These are phyloP conservation scores for Tiliqua scincoides DNA, from an alignment of 2,113 vertebrate genomes.

Conservation along the genomic window DNA sequence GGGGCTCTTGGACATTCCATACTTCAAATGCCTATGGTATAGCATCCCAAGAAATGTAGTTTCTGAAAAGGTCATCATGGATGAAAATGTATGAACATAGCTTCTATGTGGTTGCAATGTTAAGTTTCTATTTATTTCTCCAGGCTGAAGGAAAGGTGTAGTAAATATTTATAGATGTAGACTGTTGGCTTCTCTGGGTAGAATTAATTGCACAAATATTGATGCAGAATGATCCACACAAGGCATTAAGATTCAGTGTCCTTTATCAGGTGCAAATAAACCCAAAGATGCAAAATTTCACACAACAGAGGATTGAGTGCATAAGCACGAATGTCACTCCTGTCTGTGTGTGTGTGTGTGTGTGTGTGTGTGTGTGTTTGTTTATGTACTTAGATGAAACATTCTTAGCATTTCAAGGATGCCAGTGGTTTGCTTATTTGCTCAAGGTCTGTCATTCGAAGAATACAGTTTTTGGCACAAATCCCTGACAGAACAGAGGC, in stretches of 20 bases:
- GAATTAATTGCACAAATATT: constrained; percentile 64
- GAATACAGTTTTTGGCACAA: constrained; percentile 36
- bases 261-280: constrained; percentile 35
- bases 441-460: constrained; percentile 33
- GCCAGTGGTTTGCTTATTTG: constrained; percentile 31
- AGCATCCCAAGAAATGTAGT: constrained; percentile 17
- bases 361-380: constrained; percentile 20
- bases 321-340: constrained; percentile 35
- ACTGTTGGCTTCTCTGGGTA: constrained; percentile 45
- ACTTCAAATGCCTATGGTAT: constrained; percentile 30
- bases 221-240: constrained; percentile 49
- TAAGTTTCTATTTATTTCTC: constrained; percentile 50
- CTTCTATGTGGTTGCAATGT: constrained; percentile 5
- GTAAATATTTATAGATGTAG: constrained; percentile 69
- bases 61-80: constrained; percentile 17
- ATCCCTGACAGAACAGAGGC: constrained; percentile 14
- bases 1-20: neutral
- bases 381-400: constrained; percentile 12
- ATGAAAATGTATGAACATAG: neutral
- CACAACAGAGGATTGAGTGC: constrained; percentile 29
- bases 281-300: constrained; percentile 6
- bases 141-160: constrained; percentile 34
- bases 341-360: constrained; percentile 15
- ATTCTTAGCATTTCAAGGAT: constrained; percentile 24
- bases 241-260: constrained; percentile 29